Base-by-base conservation (phyloP, 1,140 invertebrate genomes). In the Brachionus manjavacas region DNA sequence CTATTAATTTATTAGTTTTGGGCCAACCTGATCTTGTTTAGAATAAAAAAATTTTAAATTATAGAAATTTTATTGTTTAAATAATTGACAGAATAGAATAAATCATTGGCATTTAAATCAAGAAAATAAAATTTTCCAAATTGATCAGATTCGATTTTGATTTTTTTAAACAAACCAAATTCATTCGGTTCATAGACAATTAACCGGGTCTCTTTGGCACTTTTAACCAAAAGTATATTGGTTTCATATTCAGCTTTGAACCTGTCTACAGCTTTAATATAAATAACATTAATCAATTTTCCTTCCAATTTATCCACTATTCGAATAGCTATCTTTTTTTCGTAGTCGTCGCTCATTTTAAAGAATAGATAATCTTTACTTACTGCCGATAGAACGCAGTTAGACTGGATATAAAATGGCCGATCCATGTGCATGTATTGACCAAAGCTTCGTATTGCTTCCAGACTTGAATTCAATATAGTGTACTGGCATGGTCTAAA, bases 81-180 rank as follows among this genome's bases (percentile, higher is more conserved):
- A 72, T n/a, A 72, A 72, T 72, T 72, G 20, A 72, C 31, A 16
- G 68, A 72, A 43, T 72, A 72, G 11, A 72, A 72, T 20, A 72
- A 72, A 23, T 41, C 39, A 41, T 4, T 72, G 8, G 31, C 9
- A 72, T 41, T 72, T 72, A 39, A 39, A 2, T 72, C 68, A 39
- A 72, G 31, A 43, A 72, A 72, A 72, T 72, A 41, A 72, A 72
- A 72, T 43, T 72, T 72, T 9, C 14, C 68, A 35, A 72, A 20
- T 41, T 72, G 68, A 39, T 3, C 16, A 2, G 35, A 72, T 16
- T 20, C 39, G 4, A 72, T 72, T 72, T 72, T 41, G 6, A 39
- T 9, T 3, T 72, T 72, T 39, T 39, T 39, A 3, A 39, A 39
- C 31, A 20, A 41, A 16, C 16, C 9, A 6, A 72, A 16, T 16